A percentile compares a stretch with the other conserved stretches of the same genome.
phyloP scores from a whole-genome alignment of 2,113 vertebrate genomes.

The Struthidea cinerea region DNA sequence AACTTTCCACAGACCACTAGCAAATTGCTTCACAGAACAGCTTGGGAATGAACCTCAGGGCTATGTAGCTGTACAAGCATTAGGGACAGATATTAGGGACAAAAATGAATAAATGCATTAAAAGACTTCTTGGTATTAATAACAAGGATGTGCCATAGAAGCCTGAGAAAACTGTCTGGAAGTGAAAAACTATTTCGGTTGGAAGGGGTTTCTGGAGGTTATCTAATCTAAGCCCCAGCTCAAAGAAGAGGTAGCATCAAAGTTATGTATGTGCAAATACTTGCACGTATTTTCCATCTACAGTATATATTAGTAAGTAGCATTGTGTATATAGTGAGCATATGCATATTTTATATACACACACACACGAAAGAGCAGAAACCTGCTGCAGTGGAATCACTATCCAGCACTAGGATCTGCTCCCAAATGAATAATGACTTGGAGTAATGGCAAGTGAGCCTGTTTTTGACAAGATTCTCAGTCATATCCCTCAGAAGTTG shows the following conservation, averaged over 20 bases:
- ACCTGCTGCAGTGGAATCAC: not conserved
- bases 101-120: not conserved
- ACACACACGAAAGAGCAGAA: not conserved
- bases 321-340: not conserved
- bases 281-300: not conserved
- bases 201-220: not conserved
- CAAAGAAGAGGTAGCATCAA: not conserved
- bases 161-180: not conserved
- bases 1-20: not conserved
- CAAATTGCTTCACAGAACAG: not conserved
- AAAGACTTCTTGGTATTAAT: not conserved
- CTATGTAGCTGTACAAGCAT: not conserved
- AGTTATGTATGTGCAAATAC: not conserved
- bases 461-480: not conserved
- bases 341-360: not conserved
- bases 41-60: not conserved
- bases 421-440: not conserved
- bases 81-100: not conserved
- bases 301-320: not conserved
- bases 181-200: not conserved
- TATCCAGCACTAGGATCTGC: not conserved
- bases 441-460: not conserved
- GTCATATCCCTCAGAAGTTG: not conserved
- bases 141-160: not conserved
- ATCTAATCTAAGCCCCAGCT: not conserved